Base-by-base conservation (phyloP, 1,140 invertebrate genomes). In the Aradophagus sp. region DNA sequence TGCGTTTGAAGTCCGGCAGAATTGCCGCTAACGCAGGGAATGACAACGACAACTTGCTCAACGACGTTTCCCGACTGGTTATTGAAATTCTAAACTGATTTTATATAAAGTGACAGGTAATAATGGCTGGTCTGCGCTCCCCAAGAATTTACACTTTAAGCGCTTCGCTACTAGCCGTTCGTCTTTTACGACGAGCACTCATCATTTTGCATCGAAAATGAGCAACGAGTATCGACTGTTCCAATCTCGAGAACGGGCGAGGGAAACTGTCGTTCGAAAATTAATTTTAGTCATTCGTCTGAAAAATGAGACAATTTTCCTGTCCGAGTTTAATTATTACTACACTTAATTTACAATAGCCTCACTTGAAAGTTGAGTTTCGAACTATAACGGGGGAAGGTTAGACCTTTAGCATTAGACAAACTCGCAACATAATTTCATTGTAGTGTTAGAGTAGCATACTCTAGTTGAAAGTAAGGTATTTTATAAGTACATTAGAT, bases 11-110 rank as follows among this genome's bases (percentile, higher is more conserved):
- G 79, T 80, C 74, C 78, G 48, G 65, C 50, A 55, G 75, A 72
- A 80, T 81, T 76, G 78, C 78, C 69, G 80, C 80, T 79, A 81
- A 74, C 70, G 45, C 56, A 50, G 66, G 16, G 48, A 63, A 67
- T 69, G 73, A 76, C 68, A 72, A 73, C 68, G 31, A 52, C 16
- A 29, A 45, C 29, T 36, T 62, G 48, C 47, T 44, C 44, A 44
- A 34, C 35, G 32, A 42, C 44, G 50, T 31, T 26, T 20, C 15
- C 29, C 31, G 31, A 53, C 56, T 38, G 77, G 66, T 80, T 82
- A 84, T 83, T 82, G 80, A 84, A 82, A 80, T 78, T 79, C 76
- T 77, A 75, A 76, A 79, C 79, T 82, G 80, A 84, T 82, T 83
- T 84, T 81, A 83, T 80, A 76, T 32, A 78, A 71, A 77, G 70